Evolutionary conservation across 2,113 vertebrate genomes (phyloP).

Genomic region (Argyrosomus japonicus): DNA sequence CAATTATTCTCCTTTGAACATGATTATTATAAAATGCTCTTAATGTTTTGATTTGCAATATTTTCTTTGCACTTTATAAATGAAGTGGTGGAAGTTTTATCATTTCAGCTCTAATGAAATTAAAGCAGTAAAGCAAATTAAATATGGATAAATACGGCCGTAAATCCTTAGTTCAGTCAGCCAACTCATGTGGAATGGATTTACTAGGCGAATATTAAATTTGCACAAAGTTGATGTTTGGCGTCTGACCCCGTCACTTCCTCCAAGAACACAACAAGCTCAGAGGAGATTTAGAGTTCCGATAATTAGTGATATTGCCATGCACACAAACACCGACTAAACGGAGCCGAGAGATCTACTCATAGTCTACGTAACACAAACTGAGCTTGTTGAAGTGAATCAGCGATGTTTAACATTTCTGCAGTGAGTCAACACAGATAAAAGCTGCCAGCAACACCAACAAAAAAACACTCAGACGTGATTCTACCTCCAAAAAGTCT

Average conservation of each 20-base stretch:
- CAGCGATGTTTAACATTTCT: constrained; percentile 13
- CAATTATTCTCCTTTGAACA: background rate
- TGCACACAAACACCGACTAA: background rate
- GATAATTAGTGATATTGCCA: constrained; percentile 10
- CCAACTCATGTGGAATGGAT: constrained; percentile 57
- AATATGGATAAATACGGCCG: constrained; percentile 1
- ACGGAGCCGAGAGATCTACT: constrained; percentile 10
- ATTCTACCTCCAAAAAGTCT: background rate
- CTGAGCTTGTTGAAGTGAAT: constrained; percentile 5
- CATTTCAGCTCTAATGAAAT: background rate
- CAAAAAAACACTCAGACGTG: background rate
- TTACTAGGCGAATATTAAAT: constrained; percentile 24
- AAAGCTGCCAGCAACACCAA: background rate
- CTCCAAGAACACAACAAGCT: constrained; percentile 5
- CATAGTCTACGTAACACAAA: constrained; percentile 15
- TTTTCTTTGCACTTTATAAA: constrained; percentile 1
- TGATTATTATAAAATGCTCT: background rate
- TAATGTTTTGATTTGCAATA: constrained; percentile 21
- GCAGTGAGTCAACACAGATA: background rate
- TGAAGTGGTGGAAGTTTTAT: background rate
- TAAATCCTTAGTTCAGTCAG: constrained; percentile 42
- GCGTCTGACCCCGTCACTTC: background rate
- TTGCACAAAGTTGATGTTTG: constrained; percentile 32
- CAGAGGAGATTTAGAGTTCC: constrained; percentile 15
- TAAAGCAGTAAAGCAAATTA: background rate